phyloP scores from a whole-genome alignment of 2,797 vertebrate genomes.

The Peromyscus attwateri region DNA sequence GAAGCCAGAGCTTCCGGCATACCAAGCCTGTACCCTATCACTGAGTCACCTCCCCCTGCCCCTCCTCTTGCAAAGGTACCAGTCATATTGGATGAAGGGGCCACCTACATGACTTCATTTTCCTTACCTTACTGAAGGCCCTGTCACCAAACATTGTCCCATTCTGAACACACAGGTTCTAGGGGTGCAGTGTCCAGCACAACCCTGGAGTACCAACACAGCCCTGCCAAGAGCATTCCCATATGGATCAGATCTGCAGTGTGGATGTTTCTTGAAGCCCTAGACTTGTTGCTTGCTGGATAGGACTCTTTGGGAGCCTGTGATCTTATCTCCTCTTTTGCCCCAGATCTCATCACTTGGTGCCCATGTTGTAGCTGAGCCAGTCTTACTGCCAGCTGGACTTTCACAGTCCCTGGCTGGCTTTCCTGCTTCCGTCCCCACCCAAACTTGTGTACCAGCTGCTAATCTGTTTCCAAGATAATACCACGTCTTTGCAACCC shows the following conservation, averaged over 20 bases:
- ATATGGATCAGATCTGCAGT: not conserved
- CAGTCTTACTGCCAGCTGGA: not conserved
- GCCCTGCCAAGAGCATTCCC: not conserved
- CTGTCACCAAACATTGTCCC: not conserved
- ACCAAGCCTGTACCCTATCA: not conserved
- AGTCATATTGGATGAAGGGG: not conserved
- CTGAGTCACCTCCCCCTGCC: not conserved
- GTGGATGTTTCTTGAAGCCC: not conserved
- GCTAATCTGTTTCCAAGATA: not conserved
- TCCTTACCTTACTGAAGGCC: not conserved
- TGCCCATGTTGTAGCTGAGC: not conserved
- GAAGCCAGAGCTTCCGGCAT: not conserved
- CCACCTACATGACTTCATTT: not conserved
- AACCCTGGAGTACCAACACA: not conserved
- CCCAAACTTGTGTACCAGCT: not conserved
- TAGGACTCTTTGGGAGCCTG: not conserved
- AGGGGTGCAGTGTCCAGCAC: not conserved
- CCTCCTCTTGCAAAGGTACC: not conserved
- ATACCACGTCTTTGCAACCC: not conserved
- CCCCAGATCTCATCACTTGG: not conserved
- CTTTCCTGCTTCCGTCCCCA: not conserved
- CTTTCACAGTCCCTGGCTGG: not conserved
- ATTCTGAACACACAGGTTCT: not conserved
- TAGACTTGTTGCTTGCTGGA: not conserved
- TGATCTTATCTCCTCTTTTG: not conserved